A percentile compares a stretch with the other conserved stretches of the same genome.
Evolutionary conservation across 2,888 invertebrate species (phyloP).

Genomic region (Microctonus aethiopoides): DNA sequence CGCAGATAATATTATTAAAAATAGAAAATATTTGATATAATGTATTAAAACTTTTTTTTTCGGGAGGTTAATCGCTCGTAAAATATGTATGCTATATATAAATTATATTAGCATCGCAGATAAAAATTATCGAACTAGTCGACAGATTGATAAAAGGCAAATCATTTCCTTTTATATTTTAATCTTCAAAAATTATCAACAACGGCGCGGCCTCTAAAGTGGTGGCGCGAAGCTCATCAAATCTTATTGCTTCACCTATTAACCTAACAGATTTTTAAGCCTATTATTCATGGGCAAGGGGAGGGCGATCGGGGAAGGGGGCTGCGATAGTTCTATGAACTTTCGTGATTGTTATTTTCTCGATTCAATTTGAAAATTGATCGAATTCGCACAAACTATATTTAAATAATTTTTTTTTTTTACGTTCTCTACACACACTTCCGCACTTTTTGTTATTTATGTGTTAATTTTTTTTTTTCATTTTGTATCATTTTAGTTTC

Average conservation of each 20-base stretch:
- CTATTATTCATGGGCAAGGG: slow-evolving; percentile 20
- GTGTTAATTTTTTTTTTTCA: slow-evolving; percentile 1
- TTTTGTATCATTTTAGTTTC: no score
- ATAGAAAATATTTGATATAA: not conserved
- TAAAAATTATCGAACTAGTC: not conserved
- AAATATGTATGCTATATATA: not conserved
- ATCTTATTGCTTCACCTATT: slow-evolving; percentile 49
- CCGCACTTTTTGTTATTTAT: not conserved
- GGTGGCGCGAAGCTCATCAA: slow-evolving; percentile 52
- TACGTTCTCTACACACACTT: not conserved
- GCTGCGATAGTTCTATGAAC: slow-evolving; percentile 17
- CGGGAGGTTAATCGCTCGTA: not conserved
- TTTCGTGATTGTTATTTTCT: not conserved
- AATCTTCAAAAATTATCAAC: slow-evolving; percentile 40
- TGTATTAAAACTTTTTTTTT: not conserved
- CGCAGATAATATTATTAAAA: not conserved
- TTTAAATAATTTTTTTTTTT: not conserved
- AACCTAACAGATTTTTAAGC: slow-evolving; percentile 41
- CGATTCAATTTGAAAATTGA: not conserved
- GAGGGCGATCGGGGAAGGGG: not conserved
- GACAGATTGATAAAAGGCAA: slow-evolving; percentile 27
- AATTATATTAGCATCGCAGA: not conserved
- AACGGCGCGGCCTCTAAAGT: slow-evolving; percentile 44
- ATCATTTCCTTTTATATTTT: slow-evolving; percentile 28
- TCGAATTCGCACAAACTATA: not conserved